Evolutionary conservation across 1,140 invertebrate species (phyloP).

Genomic region (Holotrichia oblita): DNA sequence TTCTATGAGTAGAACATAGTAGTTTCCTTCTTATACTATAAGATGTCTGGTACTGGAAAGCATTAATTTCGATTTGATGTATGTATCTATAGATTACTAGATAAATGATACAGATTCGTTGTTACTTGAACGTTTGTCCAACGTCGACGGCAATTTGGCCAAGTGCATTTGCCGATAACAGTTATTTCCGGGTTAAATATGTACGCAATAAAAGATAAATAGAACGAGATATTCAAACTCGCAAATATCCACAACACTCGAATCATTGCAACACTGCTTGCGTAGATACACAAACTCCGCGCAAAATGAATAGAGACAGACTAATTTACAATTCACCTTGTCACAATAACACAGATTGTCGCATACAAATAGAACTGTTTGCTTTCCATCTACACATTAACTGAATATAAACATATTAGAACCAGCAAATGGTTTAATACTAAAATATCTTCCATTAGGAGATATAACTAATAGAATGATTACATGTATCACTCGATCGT

Average conservation of each 20-base stretch:
- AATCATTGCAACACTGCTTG: neutral
- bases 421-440: neutral
- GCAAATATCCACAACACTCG: neutral
- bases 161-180: slow-evolving; percentile 21
- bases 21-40: no score
- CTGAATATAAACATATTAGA: neutral
- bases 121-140: neutral
- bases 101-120: no score
- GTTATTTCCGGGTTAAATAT: slow-evolving; percentile 25
- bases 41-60: no score
- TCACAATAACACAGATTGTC: slow-evolving; percentile 1
- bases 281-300: neutral
- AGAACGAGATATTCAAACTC: slow-evolving; percentile 1
- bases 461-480: no score
- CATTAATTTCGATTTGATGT: no score
- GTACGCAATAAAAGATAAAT: slow-evolving; percentile 34
- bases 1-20: no score
- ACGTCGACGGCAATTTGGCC: neutral
- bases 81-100: no score
- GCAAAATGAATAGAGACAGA: neutral
- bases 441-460: no score
- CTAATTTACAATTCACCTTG: slow-evolving; percentile 6
- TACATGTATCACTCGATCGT: no score
- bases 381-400: neutral
- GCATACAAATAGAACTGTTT: slow-evolving; percentile 2